Percentiles rank a stretch among this genome's conserved stretches.
Evolutionary conservation across 1,140 invertebrate species (phyloP).

Genomic region (Bradysia coprophila): DNA sequence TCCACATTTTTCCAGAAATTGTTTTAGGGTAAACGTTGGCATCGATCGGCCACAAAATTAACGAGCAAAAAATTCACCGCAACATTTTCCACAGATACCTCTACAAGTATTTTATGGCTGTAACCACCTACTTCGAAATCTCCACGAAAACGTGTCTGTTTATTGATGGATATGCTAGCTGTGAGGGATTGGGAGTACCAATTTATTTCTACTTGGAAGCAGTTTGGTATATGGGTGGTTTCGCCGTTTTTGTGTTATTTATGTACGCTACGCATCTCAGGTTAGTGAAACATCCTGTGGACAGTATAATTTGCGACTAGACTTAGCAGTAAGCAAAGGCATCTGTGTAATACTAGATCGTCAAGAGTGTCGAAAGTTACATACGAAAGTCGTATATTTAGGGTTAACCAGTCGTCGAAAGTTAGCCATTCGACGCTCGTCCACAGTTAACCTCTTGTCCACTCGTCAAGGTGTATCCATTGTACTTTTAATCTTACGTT

Average conservation of each 20-base stretch:
- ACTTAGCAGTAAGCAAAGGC: not conserved
- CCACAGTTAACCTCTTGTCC: not conserved
- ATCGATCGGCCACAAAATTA: no score
- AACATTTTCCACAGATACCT: conserved; percentile 15
- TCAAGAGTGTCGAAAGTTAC: not conserved
- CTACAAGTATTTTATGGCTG: conserved; percentile 12
- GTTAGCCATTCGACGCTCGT: not conserved
- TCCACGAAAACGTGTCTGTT: conserved; percentile 10
- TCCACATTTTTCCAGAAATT: conserved; percentile 19
- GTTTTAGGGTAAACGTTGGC: conserved; percentile 12
- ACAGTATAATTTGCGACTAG: not conserved
- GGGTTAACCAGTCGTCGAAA: not conserved
- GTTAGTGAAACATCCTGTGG: conserved; percentile 1
- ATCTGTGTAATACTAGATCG: not conserved
- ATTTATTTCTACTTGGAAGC: conserved; percentile 22
- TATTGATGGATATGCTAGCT: conserved; percentile 2
- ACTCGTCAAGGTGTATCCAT: not conserved
- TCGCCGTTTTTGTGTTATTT: conserved; percentile 19
- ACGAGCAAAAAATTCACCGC: no score
- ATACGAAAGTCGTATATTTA: not conserved
- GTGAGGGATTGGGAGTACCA: conserved; percentile 9
- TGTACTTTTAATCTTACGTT: not conserved
- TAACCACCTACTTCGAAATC: conserved; percentile 8
- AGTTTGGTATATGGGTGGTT: conserved; percentile 19
- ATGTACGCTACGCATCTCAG: conserved; percentile 18